A percentile compares a stretch with the other conserved stretches of the same genome.
These are phyloP conservation scores for Orius insidiosus DNA, from an alignment of 1,140 invertebrate genomes.

Conservation along the genomic window DNA sequence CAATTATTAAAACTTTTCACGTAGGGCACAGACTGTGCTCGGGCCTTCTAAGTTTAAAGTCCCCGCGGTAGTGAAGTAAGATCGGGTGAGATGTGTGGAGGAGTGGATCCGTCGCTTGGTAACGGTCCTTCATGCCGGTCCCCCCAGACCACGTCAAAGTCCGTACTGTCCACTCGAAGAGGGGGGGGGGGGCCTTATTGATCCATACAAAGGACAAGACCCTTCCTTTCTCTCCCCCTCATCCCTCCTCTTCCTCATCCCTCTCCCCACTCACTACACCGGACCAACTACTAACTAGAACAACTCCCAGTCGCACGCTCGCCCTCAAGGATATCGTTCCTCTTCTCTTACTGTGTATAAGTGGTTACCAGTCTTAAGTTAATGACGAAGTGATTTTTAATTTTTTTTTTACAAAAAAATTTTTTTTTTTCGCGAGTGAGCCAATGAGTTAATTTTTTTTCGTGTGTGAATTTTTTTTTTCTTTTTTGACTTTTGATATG, in stretches of 20 bases:
- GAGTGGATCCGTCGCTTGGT: constrained; percentile 17
- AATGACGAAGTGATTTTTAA: no score
- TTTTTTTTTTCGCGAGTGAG: no score
- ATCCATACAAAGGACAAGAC: constrained; percentile 22
- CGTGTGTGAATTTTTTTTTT: no score
- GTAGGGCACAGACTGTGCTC: no score
- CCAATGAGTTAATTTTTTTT: no score
- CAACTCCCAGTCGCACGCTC: constrained; percentile 11
- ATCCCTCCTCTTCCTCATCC: constrained; percentile 2
- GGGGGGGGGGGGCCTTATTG: constrained; percentile 15
- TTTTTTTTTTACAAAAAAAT: no score
- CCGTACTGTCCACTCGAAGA: constrained; percentile 6
- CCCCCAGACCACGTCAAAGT: constrained; percentile 5
- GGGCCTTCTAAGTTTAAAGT: no score
- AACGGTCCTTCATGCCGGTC: constrained; percentile 9
- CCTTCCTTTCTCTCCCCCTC: constrained; percentile 22
- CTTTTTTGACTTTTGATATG: no score
- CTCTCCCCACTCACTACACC: constrained; percentile 18
- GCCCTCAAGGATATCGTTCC: background rate
- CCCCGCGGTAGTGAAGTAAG: constrained; percentile 2
- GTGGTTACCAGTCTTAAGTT: no score
- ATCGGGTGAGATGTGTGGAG: constrained; percentile 17
- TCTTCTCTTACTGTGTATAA: no score
- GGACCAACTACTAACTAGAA: constrained; percentile 20
- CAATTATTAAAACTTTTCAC: no score